Conservation (phyloP, 2,797 vertebrate species). For the Microctenopoma stevenorrisi region DNA sequence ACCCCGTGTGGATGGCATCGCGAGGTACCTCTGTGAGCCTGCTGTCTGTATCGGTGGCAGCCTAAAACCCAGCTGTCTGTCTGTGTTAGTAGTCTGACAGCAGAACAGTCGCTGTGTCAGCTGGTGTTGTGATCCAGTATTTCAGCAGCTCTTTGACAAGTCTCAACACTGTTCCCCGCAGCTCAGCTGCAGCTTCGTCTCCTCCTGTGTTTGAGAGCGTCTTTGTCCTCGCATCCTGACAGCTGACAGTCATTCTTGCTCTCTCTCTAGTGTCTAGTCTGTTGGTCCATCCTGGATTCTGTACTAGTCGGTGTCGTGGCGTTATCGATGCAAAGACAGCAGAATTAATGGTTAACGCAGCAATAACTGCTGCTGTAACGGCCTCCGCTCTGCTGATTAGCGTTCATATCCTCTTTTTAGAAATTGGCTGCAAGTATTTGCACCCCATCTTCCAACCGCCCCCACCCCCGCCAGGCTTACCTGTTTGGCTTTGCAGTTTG, state of each 20-base stretch:
- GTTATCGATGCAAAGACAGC: not conserved
- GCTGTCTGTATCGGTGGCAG: constrained; percentile 46
- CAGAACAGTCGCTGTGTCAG: constrained; percentile 45
- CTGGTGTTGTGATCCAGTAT: constrained; percentile 39
- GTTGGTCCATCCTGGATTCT: not conserved
- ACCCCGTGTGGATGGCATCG: too few relatives aligned
- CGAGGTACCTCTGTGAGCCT: not conserved
- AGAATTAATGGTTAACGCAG: not conserved
- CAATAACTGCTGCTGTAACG: too few relatives aligned
- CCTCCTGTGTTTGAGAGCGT: constrained; percentile 12
- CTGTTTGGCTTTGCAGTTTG: too few relatives aligned
- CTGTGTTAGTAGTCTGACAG: constrained; percentile 47
- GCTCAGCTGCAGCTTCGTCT: constrained; percentile 27
- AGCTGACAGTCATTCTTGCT: constrained; percentile 3
- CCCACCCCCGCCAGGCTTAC: too few relatives aligned
- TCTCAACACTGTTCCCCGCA: constrained; percentile 17
- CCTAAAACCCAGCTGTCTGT: constrained; percentile 45
- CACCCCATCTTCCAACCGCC: too few relatives aligned
- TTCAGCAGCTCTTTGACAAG: constrained; percentile 18
- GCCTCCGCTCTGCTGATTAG: too few relatives aligned
- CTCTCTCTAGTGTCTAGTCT: not conserved
- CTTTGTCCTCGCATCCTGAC: constrained; percentile 19
- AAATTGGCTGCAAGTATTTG: too few relatives aligned
- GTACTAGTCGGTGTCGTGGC: not conserved
- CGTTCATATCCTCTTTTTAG: too few relatives aligned